phyloP scores from a whole-genome alignment of 2,113 vertebrate genomes.

The Archocentrus centrarchus region DNA sequence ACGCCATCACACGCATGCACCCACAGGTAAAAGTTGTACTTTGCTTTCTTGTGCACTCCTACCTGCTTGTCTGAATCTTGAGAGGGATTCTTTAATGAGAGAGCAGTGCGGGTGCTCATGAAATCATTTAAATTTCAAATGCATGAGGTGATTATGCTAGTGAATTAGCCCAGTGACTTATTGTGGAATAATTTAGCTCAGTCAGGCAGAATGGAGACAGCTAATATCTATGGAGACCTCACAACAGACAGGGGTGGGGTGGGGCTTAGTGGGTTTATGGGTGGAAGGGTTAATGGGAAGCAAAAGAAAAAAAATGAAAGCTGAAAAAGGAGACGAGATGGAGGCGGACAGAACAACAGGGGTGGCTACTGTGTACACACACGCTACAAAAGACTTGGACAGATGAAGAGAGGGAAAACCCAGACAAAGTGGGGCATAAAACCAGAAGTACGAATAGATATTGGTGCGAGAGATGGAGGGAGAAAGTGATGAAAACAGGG shows the following conservation, averaged over 20 bases:
- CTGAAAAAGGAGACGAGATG: background rate
- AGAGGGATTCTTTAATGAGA: conserved; percentile 73
- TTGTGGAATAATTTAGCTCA: conserved; percentile 80
- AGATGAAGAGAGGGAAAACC: conserved; percentile 31
- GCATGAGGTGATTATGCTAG: conserved; percentile 81
- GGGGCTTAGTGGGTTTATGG: conserved; percentile 36
- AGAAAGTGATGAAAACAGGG: conserved; percentile 41
- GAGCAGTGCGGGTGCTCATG: conserved; percentile 68
- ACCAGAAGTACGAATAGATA: conserved; percentile 36
- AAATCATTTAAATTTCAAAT: conserved; percentile 83
- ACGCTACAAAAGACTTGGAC: conserved; percentile 33
- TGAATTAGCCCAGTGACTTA: conserved; percentile 82
- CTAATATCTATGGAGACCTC: conserved; percentile 69
- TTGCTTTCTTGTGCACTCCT: conserved; percentile 39
- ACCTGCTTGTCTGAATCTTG: conserved; percentile 70
- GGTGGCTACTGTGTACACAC: conserved; percentile 15
- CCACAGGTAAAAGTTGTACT: conserved; percentile 47
- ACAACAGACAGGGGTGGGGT: conserved; percentile 33
- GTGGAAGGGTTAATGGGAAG: conserved; percentile 4
- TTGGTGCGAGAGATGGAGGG: conserved; percentile 14
- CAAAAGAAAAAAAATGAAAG: conserved; percentile 17
- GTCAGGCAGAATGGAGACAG: conserved; percentile 72
- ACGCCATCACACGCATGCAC: conserved; percentile 29
- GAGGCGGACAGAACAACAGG: conserved; percentile 24
- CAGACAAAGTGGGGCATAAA: conserved; percentile 18